These are phyloP conservation scores for Setophaga kirtlandii DNA, from an alignment of 2,113 vertebrate species.

Conservation along the genomic window DNA sequence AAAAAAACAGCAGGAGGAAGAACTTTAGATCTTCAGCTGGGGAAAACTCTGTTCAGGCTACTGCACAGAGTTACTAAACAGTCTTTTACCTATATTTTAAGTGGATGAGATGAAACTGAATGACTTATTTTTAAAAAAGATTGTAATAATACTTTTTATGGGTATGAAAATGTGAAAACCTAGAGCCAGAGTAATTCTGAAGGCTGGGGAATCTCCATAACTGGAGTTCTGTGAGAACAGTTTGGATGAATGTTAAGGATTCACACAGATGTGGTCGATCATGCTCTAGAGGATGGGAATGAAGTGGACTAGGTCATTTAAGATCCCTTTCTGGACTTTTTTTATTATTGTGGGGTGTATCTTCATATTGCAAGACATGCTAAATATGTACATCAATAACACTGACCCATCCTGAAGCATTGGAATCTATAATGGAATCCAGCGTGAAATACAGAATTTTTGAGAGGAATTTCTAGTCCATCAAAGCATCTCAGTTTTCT, in stretches of 20 bases:
- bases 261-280: neutral
- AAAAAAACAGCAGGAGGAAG: neutral
- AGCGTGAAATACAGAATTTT: neutral
- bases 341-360: neutral
- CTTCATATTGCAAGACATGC: neutral
- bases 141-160: neutral
- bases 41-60: neutral
- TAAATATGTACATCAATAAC: neutral
- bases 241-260: neutral
- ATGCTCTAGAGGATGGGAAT: neutral
- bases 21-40: neutral
- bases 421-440: neutral
- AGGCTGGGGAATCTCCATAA: neutral
- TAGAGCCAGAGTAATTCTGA: neutral
- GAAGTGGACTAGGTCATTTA: neutral
- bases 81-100: neutral
- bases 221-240: neutral
- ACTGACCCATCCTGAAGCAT: neutral
- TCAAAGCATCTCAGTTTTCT: neutral
- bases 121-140: neutral
- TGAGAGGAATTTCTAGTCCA: neutral
- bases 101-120: neutral
- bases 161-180: neutral
- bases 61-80: neutral
- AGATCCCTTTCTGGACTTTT: neutral